A percentile compares a stretch with the other conserved stretches of the same genome.
phyloP scores from a whole-genome alignment of 2,113 vertebrate genomes.

The Puntigrus tetrazona region DNA sequence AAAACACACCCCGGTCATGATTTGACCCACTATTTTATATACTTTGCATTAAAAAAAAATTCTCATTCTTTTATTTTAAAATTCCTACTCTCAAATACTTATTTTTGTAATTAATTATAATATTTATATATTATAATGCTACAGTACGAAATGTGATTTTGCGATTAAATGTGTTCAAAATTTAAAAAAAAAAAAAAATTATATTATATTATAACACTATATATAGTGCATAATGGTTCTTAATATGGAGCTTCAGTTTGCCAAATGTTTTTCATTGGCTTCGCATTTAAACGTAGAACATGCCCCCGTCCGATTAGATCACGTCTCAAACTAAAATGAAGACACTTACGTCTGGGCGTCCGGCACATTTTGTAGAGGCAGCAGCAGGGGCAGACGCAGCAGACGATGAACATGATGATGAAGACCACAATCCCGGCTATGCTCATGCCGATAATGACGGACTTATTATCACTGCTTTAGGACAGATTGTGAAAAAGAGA shows the following conservation, averaged over 20 bases:
- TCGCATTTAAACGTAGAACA: not conserved
- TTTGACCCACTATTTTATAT: not conserved
- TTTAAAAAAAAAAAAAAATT: no score
- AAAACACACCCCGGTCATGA: not conserved
- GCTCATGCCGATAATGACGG: not conserved
- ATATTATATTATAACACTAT: no score
- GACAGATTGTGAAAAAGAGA: conserved; percentile 16
- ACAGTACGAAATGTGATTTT: not conserved
- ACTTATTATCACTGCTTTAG: no score
- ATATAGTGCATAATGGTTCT: no score
- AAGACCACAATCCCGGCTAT: conserved; percentile 58
- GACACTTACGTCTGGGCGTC: conserved; percentile 79
- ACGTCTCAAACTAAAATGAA: not conserved
- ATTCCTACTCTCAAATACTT: not conserved
- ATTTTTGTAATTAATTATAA: not conserved
- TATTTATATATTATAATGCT: not conserved
- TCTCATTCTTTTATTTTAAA: not conserved
- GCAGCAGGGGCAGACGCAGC: conserved; percentile 91
- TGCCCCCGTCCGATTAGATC: not conserved
- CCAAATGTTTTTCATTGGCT: not conserved
- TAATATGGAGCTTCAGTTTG: no score
- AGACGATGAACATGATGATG: conserved; percentile 77
- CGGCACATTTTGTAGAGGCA: conserved; percentile 89
- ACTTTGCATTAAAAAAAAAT: not conserved
- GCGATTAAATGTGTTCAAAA: no score